These are phyloP conservation scores for Vulpes ferrilata DNA, from an alignment of 2,113 vertebrate genomes.

Conservation along the genomic window DNA sequence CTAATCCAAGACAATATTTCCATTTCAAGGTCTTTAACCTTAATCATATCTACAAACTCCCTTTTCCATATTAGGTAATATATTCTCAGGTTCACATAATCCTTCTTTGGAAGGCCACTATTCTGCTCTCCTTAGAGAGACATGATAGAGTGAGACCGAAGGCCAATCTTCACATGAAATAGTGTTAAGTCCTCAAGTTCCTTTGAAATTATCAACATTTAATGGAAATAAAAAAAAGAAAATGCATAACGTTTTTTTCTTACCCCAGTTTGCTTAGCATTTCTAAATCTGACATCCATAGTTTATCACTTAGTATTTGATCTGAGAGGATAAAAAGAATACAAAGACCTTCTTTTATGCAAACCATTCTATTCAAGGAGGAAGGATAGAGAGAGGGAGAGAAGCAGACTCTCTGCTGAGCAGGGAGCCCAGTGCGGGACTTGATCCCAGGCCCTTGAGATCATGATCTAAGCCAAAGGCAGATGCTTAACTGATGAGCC, in stretches of 20 bases:
- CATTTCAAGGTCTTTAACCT: background rate
- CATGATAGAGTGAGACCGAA: background rate
- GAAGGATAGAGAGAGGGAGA: too few relatives aligned
- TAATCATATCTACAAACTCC: background rate
- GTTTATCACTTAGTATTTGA: slow-evolving; percentile 17
- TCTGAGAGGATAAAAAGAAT: background rate
- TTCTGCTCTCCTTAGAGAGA: background rate
- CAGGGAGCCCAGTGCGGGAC: too few relatives aligned
- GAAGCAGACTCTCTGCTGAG: too few relatives aligned
- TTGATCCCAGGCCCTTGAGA: too few relatives aligned
- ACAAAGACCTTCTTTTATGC: background rate
- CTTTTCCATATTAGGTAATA: background rate
- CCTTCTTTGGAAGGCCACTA: background rate
- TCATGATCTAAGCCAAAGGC: too few relatives aligned
- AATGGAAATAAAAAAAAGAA: background rate
- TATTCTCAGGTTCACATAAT: background rate
- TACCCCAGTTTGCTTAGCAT: background rate
- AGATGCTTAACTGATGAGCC: too few relatives aligned
- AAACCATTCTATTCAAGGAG: background rate
- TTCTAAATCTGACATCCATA: background rate
- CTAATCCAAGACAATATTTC: background rate
- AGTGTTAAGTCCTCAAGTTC: background rate
- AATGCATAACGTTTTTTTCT: background rate
- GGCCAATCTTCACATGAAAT: background rate
- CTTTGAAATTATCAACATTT: background rate